phyloP scores from a whole-genome alignment of 2,888 invertebrate species.

The Luffia ferchaultella region DNA sequence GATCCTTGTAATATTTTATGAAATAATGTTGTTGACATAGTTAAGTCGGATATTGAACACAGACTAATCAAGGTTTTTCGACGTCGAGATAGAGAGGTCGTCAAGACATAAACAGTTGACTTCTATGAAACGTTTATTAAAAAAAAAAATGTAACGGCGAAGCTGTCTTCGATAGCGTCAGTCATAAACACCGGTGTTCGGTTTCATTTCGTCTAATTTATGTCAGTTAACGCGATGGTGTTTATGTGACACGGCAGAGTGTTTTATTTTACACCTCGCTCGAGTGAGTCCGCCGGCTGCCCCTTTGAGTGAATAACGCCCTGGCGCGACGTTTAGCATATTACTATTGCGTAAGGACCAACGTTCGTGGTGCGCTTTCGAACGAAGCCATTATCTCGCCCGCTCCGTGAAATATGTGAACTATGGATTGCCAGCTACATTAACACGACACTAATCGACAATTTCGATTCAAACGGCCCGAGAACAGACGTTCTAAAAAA shows the following conservation, averaged over 20 bases:
- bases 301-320: not conserved
- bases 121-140: constrained; percentile 22
- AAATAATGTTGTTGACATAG: no score
- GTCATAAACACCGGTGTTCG: constrained; percentile 17
- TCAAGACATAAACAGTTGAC: constrained; percentile 29
- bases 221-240: constrained; percentile 1
- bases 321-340: not conserved
- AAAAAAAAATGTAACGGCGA: constrained; percentile 16
- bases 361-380: not conserved
- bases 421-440: no score
- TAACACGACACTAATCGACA: not conserved
- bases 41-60: no score
- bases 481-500: not conserved
- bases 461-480: not conserved
- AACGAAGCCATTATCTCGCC: not conserved
- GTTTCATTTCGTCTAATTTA: constrained; percentile 24
- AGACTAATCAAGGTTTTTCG: no score
- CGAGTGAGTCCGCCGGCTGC: not conserved
- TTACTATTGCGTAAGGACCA: not conserved
- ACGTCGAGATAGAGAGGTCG: constrained; percentile 30
- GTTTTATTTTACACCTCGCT: constrained; percentile 6
- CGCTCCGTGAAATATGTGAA: no score
- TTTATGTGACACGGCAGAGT: not conserved
- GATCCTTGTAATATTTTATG: no score
- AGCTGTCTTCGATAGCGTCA: constrained; percentile 7